Conservation (phyloP, 2,113 vertebrate species). For the Mixornis gularis region DNA sequence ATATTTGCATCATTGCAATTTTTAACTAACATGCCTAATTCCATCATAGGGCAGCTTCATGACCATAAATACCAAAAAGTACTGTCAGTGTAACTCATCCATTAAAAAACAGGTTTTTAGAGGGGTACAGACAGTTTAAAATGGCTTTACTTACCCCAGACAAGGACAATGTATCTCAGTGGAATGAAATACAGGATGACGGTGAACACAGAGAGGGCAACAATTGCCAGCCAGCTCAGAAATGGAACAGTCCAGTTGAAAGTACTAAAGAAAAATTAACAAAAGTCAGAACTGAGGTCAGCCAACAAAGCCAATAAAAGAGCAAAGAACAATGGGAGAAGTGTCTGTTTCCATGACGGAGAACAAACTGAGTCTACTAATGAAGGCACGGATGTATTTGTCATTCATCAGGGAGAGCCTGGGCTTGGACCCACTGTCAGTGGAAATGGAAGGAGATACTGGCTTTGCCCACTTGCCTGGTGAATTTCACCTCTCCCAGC, state of each 20-base stretch:
- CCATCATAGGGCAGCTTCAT: slow-evolving; percentile 54
- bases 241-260: slow-evolving; percentile 99
- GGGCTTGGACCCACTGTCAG: not conserved
- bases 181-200: slow-evolving; percentile 89
- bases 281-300: not conserved
- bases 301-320: not conserved
- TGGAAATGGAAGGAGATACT: not conserved
- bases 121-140: slow-evolving; percentile 18
- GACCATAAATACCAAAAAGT: slow-evolving; percentile 60
- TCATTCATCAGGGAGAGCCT: not conserved
- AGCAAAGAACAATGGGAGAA: not conserved
- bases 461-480: accelerated
- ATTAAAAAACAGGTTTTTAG: slow-evolving; percentile 42
- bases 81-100: slow-evolving; percentile 57
- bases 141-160: slow-evolving; percentile 88
- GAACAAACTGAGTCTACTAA: not conserved
- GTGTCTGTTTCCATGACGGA: not conserved
- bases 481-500: not conserved
- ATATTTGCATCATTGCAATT: slow-evolving; percentile 65
- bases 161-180: slow-evolving; percentile 93
- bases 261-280: slow-evolving; percentile 76
- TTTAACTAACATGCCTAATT: slow-evolving; percentile 66
- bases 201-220: slow-evolving; percentile 82
- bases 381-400: not conserved
- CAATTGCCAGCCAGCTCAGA: slow-evolving; percentile 93